phyloP scores from a whole-genome alignment of 2,113 vertebrate genomes.

The Glaucomys volans region DNA sequence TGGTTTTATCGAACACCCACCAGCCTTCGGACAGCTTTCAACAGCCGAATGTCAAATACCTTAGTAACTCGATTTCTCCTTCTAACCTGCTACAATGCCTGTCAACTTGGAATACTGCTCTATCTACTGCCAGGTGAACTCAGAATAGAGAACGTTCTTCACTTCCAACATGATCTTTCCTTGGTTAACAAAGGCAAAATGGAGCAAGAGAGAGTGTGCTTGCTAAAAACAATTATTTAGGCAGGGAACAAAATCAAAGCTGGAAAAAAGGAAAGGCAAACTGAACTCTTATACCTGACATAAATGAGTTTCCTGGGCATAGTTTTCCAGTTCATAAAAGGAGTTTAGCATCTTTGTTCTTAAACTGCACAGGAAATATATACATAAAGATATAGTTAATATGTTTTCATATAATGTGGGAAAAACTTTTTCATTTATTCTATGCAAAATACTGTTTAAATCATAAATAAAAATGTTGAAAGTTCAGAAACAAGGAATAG shows the following conservation, averaged over 20 bases:
- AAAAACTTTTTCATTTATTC: conserved; percentile 29
- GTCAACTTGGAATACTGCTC: conserved; percentile 7
- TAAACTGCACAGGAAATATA: not conserved
- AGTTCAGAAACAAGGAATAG: not conserved
- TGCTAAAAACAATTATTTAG: conserved; percentile 6
- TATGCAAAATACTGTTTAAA: conserved; percentile 3
- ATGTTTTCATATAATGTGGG: conserved; percentile 14
- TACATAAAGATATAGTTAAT: not conserved
- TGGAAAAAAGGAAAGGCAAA: not conserved
- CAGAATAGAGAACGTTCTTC: not conserved
- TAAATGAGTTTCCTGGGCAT: not conserved
- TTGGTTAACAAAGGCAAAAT: not conserved
- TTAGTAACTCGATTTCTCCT: not conserved
- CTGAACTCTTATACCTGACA: not conserved
- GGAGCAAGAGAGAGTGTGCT: not conserved
- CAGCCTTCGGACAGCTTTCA: conserved; percentile 64
- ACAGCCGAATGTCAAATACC: conserved; percentile 19
- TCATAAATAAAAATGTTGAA: not conserved
- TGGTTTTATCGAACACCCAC: conserved; percentile 57
- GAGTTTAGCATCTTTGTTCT: not conserved
- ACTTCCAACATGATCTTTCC: not conserved
- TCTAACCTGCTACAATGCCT: conserved; percentile 36
- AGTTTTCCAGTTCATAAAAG: not conserved
- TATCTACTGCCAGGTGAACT: conserved; percentile 29
- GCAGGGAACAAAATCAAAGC: not conserved